A percentile compares a stretch with the other conserved stretches of the same genome.
Conservation (phyloP, 1,140 invertebrate genomes). For the Ladona fulva region DNA sequence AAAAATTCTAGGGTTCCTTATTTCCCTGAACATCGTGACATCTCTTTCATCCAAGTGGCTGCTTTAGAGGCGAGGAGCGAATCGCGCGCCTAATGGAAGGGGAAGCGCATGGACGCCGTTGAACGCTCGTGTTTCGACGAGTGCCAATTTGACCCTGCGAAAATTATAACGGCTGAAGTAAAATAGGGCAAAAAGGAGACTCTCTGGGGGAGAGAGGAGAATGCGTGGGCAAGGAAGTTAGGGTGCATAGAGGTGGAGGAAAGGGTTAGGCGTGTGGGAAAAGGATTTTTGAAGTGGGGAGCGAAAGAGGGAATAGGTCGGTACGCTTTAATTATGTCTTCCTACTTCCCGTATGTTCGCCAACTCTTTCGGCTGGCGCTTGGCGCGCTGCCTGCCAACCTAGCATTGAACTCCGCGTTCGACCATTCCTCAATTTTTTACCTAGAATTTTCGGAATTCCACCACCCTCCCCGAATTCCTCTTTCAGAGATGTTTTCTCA, state of each 20-base stretch:
- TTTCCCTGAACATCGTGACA: too few relatives aligned
- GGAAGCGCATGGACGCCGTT: not conserved
- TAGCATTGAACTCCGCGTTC: not conserved
- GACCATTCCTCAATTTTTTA: not conserved
- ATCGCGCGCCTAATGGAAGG: not conserved
- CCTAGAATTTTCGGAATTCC: not conserved
- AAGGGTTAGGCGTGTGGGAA: not conserved
- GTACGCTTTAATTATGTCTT: not conserved
- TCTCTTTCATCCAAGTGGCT: too few relatives aligned
- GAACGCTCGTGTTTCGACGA: not conserved
- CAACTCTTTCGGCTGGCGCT: too few relatives aligned
- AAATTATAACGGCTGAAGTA: not conserved
- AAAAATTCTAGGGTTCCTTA: too few relatives aligned
- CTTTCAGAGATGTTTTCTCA: not conserved
- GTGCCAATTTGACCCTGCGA: slow-evolving; percentile 1
- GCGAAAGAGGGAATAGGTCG: not conserved
- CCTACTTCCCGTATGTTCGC: not conserved
- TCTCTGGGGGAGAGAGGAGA: not conserved
- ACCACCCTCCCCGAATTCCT: not conserved
- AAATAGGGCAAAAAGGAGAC: not conserved
- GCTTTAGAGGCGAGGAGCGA: too few relatives aligned
- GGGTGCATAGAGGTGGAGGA: not conserved
- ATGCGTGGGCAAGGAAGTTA: not conserved
- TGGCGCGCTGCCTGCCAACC: too few relatives aligned
- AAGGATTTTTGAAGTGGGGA: not conserved